A percentile compares a stretch with the other conserved stretches of the same genome.
phyloP scores from a whole-genome alignment of 2,113 vertebrate species.

The Mormyrus iriodes region DNA sequence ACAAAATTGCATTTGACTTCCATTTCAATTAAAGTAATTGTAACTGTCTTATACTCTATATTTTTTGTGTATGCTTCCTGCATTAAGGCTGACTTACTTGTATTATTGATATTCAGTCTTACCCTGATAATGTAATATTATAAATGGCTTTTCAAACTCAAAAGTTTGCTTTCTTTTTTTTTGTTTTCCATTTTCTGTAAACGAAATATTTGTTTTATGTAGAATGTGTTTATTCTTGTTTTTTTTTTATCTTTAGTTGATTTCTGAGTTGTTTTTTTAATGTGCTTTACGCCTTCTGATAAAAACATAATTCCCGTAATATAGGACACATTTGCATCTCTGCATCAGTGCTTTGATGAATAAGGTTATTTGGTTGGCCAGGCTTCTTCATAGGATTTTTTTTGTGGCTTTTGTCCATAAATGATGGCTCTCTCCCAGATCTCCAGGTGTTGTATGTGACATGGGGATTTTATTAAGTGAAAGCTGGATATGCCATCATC shows the following conservation, averaged over 20 bases:
- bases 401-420: not conserved
- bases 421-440: not conserved
- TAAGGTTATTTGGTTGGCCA: not conserved
- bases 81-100: not conserved
- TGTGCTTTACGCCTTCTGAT: not conserved
- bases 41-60: not conserved
- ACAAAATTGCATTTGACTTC: not conserved
- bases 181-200: not conserved
- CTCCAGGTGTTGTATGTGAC: not conserved
- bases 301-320: not conserved
- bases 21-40: not conserved
- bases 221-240: not conserved
- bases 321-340: not conserved
- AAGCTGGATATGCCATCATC: not conserved
- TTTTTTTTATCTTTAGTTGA: not conserved
- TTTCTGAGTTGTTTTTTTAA: not conserved
- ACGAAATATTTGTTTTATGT: not conserved
- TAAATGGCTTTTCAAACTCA: not conserved
- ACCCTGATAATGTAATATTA: not conserved
- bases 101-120: not conserved
- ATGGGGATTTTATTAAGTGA: not conserved
- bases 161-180: not conserved
- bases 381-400: not conserved
- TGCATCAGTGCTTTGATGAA: not conserved
- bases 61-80: not conserved